These are phyloP conservation scores for Eclectus roratus DNA, from an alignment of 2,113 vertebrate species.

Conservation along the genomic window DNA sequence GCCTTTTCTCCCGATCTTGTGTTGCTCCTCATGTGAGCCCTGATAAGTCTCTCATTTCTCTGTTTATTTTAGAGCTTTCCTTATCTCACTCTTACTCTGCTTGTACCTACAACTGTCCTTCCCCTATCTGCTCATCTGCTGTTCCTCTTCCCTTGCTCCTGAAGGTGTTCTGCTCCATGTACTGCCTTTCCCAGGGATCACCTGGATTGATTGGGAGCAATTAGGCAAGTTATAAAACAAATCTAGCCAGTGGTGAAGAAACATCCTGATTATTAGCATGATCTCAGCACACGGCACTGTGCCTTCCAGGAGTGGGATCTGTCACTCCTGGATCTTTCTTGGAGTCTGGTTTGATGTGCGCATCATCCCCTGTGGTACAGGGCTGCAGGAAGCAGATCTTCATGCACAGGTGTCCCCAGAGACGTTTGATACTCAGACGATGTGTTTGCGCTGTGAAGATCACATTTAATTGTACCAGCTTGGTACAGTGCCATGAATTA, in stretches of 20 bases:
- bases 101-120: neutral
- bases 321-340: neutral
- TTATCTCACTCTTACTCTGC: neutral
- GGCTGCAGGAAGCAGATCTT: neutral
- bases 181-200: neutral
- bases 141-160: neutral
- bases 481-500: neutral
- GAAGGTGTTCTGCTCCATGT: neutral
- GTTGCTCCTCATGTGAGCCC: neutral
- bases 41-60: neutral
- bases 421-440: neutral
- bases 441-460: neutral
- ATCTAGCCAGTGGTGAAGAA: fast-evolving
- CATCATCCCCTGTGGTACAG: fast-evolving
- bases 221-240: neutral
- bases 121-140: neutral
- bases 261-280: fast-evolving
- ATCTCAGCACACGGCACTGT: neutral
- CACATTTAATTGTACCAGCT: neutral
- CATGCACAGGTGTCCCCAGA: neutral
- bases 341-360: neutral
- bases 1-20: neutral
- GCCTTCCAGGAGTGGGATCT: neutral
- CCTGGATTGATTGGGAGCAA: fast-evolving
- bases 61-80: neutral